phyloP scores from a whole-genome alignment of 2,797 vertebrate genomes.

The Sebastes nivosus region DNA sequence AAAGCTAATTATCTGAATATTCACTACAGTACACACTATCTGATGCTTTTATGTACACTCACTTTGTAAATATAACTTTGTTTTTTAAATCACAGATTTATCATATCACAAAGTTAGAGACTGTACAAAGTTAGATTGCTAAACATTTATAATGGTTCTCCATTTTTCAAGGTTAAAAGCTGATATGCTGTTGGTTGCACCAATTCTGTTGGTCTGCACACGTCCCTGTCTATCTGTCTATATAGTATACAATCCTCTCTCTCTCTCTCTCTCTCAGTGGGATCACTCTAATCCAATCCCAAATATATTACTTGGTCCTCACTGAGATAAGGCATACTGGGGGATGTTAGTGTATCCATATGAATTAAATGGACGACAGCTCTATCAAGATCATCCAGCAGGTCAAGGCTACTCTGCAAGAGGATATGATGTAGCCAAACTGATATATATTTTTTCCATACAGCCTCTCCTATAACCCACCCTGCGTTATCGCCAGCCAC shows the following conservation, averaged over 20 bases:
- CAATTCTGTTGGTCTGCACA: slow-evolving; percentile 32
- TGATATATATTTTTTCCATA: slow-evolving; percentile 14
- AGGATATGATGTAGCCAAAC: slow-evolving; percentile 61
- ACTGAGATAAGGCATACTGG: slow-evolving; percentile 67
- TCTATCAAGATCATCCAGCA: slow-evolving; percentile 71
- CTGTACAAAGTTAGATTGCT: not conserved
- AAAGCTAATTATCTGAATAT: not conserved
- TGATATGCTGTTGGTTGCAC: slow-evolving; percentile 13
- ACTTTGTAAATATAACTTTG: not conserved
- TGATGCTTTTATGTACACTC: not conserved
- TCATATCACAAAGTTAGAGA: not conserved
- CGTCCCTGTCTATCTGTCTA: slow-evolving; percentile 33
- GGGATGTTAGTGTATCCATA: slow-evolving; percentile 64
- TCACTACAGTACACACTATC: not conserved
- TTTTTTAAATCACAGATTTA: not conserved
- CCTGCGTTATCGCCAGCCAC: slow-evolving; percentile 28
- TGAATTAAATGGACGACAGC: slow-evolving; percentile 71
- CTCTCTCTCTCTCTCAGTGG: slow-evolving; percentile 41
- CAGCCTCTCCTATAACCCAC: not conserved
- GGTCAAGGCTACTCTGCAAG: slow-evolving; percentile 63
- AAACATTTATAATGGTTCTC: not conserved
- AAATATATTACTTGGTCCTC: slow-evolving; percentile 69
- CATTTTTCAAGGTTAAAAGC: slow-evolving; percentile 49
- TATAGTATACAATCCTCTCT: slow-evolving; percentile 3
- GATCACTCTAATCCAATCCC: slow-evolving; percentile 69